Evolutionary conservation across 2,888 invertebrate genomes (phyloP).

Genomic region (Luffia ferchaultella): DNA sequence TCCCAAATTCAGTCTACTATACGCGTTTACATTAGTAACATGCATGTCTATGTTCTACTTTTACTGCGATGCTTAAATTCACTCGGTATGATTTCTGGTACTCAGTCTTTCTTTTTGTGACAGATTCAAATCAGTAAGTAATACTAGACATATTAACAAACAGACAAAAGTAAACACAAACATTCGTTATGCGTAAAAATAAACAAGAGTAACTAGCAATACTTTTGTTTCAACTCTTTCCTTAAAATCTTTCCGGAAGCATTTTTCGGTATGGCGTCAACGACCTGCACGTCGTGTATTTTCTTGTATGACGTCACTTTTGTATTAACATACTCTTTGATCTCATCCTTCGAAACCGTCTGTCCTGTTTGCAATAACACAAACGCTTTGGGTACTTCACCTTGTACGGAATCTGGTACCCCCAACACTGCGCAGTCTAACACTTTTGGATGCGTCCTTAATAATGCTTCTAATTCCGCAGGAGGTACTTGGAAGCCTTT

Average conservation of each 20-base stretch:
- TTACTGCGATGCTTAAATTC: too few relatives aligned
- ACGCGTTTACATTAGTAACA: too few relatives aligned
- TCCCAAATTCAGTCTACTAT: too few relatives aligned
- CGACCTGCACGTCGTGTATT: conserved; percentile 71
- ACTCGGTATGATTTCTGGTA: too few relatives aligned
- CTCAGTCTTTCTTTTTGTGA: too few relatives aligned
- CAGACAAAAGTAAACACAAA: too few relatives aligned
- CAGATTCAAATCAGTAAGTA: too few relatives aligned
- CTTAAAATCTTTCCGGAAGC: conserved; percentile 81
- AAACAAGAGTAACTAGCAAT: conserved; percentile 24
- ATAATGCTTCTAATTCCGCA: conserved; percentile 82
- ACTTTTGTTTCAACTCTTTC: conserved; percentile 59
- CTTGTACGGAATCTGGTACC: conserved; percentile 72
- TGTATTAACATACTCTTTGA: conserved; percentile 70
- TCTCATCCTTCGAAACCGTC: conserved; percentile 53
- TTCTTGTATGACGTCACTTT: conserved; percentile 80
- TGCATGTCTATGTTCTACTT: too few relatives aligned
- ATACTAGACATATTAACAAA: too few relatives aligned
- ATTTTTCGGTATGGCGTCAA: conserved; percentile 77
- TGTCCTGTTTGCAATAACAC: conserved; percentile 63
- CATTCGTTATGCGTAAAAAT: too few relatives aligned
- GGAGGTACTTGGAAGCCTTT: conserved; percentile 85
- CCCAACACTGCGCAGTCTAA: conserved; percentile 87
- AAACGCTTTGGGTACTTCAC: conserved; percentile 82
- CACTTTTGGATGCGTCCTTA: conserved; percentile 77